These are phyloP conservation scores for Eupleurogrammus muticus DNA, from an alignment of 2,797 vertebrate species.

Conservation along the genomic window DNA sequence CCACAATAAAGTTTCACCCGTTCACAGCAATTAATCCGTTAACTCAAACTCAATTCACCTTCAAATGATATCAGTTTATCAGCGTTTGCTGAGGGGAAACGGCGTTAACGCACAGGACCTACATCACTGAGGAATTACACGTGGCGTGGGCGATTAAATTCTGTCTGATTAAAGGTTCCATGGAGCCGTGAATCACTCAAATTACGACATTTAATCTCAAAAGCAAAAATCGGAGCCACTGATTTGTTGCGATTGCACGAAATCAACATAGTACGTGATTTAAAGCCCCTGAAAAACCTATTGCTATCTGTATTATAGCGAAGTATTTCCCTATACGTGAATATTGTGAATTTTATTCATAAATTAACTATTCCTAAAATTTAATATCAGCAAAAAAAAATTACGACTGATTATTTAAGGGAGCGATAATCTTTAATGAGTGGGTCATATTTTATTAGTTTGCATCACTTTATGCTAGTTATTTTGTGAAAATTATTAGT, in stretches of 20 bases:
- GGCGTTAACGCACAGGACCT: background rate
- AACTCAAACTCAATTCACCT: conserved; percentile 2
- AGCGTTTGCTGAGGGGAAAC: background rate
- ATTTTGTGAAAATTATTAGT: too few species aligned
- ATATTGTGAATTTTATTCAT: background rate
- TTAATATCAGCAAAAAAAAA: too few species aligned
- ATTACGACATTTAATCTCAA: background rate
- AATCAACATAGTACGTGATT: too few species aligned
- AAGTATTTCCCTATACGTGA: background rate
- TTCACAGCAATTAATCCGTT: conserved; percentile 27
- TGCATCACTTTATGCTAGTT: too few species aligned
- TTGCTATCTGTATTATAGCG: too few species aligned
- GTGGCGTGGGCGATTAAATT: too few species aligned
- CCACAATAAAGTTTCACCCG: conserved; percentile 23
- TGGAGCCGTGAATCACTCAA: background rate
- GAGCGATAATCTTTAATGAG: too few species aligned
- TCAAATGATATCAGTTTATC: background rate
- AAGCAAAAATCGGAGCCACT: background rate
- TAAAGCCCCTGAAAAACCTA: conserved; percentile 12
- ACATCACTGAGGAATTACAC: background rate
- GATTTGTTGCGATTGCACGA: too few species aligned
- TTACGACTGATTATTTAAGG: too few species aligned
- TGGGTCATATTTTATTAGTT: too few species aligned
- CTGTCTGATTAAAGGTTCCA: background rate
- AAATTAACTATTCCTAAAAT: background rate